Evolutionary conservation across 2,797 vertebrate species (phyloP).

Genomic region (Threskiornis aethiopicus): DNA sequence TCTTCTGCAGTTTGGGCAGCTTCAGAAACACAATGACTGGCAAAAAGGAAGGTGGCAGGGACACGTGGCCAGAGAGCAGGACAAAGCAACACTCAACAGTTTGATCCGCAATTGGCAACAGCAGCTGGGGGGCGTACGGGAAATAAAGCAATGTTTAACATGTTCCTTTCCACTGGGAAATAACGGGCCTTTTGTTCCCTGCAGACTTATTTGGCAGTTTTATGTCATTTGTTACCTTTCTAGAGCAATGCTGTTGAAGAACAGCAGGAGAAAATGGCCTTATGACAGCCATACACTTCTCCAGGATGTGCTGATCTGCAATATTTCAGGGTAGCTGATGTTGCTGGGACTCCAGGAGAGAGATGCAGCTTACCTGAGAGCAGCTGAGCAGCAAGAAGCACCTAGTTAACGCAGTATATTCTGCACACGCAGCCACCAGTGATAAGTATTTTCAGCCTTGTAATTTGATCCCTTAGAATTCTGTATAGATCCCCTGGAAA

Average conservation of each 20-base stretch:
- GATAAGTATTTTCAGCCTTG: background rate
- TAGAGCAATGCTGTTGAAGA: background rate
- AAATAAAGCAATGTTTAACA: background rate
- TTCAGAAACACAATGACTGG: background rate
- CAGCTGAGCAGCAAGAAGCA: background rate
- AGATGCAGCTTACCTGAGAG: background rate
- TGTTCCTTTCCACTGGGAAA: background rate
- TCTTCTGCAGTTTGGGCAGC: background rate
- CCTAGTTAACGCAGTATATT: background rate
- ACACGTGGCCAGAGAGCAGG: accelerated
- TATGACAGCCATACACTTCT: background rate
- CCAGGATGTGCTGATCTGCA: background rate
- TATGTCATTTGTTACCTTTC: background rate
- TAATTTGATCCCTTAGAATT: background rate
- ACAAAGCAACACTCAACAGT: background rate
- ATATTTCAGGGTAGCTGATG: background rate
- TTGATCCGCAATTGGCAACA: background rate
- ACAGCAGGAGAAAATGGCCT: background rate
- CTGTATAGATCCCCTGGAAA: background rate
- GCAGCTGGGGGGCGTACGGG: background rate
- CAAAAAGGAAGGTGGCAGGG: background rate
- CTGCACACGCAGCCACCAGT: background rate
- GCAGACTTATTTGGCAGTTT: background rate
- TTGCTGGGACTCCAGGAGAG: background rate
- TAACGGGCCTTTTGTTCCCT: background rate